A percentile compares a stretch with the other conserved stretches of the same genome.
These are phyloP conservation scores for Gerris buenoi DNA, from an alignment of 1,140 invertebrate genomes.

Conservation along the genomic window DNA sequence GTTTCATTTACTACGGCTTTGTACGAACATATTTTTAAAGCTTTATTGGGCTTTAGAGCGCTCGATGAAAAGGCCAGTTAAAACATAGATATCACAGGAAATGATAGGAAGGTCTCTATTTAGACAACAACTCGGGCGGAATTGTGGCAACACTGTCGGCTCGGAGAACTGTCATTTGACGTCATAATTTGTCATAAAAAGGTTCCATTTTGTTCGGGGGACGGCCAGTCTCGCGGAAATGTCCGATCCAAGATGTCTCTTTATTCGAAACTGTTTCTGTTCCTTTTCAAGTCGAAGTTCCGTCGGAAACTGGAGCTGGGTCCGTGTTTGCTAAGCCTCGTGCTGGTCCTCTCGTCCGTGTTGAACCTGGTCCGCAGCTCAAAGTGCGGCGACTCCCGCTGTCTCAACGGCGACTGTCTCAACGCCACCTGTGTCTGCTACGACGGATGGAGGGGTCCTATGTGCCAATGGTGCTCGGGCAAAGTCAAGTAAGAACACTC, in stretches of 20 bases:
- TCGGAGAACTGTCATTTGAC: neutral
- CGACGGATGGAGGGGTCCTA: constrained; percentile 74
- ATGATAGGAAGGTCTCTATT: no score
- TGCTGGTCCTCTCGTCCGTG: constrained; percentile 35
- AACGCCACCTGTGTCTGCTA: constrained; percentile 74
- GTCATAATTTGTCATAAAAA: neutral
- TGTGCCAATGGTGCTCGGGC: constrained; percentile 77
- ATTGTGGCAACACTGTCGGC: neutral
- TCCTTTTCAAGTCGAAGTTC: constrained; percentile 68
- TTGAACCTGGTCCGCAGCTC: constrained; percentile 34
- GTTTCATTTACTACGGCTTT: no score
- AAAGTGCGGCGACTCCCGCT: constrained; percentile 26
- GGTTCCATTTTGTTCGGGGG: no score
- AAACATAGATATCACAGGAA: no score
- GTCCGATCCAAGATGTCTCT: constrained; percentile 47
- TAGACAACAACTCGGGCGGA: no score
- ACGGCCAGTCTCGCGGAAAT: constrained; percentile 17
- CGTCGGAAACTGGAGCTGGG: constrained; percentile 44
- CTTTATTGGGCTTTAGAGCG: no score
- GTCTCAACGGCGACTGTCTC: constrained; percentile 58
- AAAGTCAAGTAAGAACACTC: constrained; percentile 78
- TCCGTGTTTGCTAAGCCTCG: constrained; percentile 17
- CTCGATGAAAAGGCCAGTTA: no score
- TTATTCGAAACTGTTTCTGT: constrained; percentile 65
- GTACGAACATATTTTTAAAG: no score